Base-by-base conservation (phyloP, 1,140 invertebrate species). In the Nephotettix cincticeps region DNA sequence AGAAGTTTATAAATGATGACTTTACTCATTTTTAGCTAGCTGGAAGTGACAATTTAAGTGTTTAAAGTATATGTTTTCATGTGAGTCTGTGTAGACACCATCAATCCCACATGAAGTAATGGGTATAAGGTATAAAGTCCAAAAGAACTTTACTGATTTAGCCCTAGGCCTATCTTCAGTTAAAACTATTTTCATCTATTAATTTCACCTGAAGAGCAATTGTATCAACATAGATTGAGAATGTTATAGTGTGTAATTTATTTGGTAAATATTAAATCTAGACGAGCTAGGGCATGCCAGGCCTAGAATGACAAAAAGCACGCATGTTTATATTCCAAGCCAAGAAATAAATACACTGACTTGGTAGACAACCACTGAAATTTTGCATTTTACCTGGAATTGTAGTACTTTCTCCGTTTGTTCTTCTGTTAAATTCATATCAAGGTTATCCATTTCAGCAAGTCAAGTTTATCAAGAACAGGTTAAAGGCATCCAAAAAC, bases 381-480 rank as follows among this genome's bases (percentile, higher is more conserved):
- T 36, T 19, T 30, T 51, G 61, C 28, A 47, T 58, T 43, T 29
- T 73, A 86, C 83, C 81, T 85, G 83, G 76, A 93, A 92, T 79
- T 95, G 93, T 25, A 95, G 82, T 73, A 95, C 88, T 85, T 94
- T 95, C 78, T 95, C 93, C 58, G 90, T 92, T 81, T 93, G 90
- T 72, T 93, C 91, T 76, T 86, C 83, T 75, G 88, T 88, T 30
- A 83, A 70, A 56, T 76, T 64, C 66, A 74, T 69, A 58, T 70
- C 72, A 65, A 30, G 32, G 23, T 65, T 65, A 25, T 65, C 32
- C 29, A 36, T 40, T 40, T 36, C 19, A 25, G 4, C 2, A 36
- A 3, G 2, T 65, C 19, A 4, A 2, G 30, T 65, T 3, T 23
- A 25, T n/a, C 2, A 2, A 54, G 47, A n/a, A 9, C n/a, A 28